Conservation (phyloP, 2,888 invertebrate genomes). For the Molorchus minor region DNA sequence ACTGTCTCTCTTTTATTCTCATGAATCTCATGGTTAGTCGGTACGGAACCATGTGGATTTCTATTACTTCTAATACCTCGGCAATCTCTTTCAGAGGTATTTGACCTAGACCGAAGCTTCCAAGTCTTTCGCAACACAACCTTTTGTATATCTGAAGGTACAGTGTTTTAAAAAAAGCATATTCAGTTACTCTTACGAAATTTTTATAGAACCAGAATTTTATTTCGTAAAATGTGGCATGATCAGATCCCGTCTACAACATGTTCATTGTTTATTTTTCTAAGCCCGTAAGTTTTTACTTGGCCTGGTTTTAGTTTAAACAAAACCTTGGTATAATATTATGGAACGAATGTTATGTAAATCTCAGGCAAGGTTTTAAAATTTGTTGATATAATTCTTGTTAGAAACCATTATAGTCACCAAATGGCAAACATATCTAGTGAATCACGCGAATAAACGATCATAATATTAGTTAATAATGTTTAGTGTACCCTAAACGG, state of each 20-base stretch:
- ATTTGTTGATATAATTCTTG: not conserved
- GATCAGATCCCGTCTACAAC: not conserved
- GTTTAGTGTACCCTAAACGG: too few relatives aligned
- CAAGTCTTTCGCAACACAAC: conserved; percentile 21
- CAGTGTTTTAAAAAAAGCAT: conserved; percentile 17
- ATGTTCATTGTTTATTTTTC: conserved; percentile 18
- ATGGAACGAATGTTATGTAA: conserved; percentile 6
- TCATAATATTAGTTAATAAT: too few relatives aligned
- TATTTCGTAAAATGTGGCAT: conserved; percentile 10
- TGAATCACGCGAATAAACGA: too few relatives aligned
- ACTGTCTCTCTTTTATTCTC: too few relatives aligned
- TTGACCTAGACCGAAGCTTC: conserved; percentile 27
- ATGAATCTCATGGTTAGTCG: too few relatives aligned
- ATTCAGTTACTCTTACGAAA: conserved; percentile 15
- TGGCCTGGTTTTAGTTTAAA: conserved; percentile 3
- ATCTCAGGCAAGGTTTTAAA: not conserved
- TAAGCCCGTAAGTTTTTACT: conserved; percentile 2
- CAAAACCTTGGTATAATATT: conserved; percentile 6
- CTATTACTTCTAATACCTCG: too few relatives aligned
- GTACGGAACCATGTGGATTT: conserved; percentile 18
- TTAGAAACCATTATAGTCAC: not conserved
- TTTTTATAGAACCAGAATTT: not conserved
- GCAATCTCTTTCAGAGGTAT: conserved; percentile 16
- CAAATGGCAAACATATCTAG: too few relatives aligned
- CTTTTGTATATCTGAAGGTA: conserved; percentile 11